Evolutionary conservation across 92 coral and sea anemone genomes (phyloP).

Genomic region (Umimayanthus kanabou): DNA sequence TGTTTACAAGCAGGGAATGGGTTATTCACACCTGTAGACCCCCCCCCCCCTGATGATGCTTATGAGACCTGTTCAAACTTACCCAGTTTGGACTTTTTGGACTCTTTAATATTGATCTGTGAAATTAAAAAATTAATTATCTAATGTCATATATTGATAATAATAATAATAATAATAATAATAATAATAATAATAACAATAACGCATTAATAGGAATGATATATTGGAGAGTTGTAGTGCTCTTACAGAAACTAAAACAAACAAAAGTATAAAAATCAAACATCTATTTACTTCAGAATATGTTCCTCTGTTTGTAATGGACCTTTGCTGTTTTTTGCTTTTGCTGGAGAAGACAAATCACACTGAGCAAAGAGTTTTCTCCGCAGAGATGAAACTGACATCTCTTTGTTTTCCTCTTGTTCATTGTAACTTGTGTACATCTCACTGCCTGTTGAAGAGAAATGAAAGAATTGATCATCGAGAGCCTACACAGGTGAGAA

Average conservation of each 20-base stretch:
- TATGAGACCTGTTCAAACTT: conserved; percentile 31
- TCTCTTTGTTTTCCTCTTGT: conserved; percentile 63
- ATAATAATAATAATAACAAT: background rate
- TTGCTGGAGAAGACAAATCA: conserved; percentile 35
- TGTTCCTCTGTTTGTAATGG: conserved; percentile 40
- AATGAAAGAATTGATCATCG: background rate
- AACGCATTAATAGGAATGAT: background rate
- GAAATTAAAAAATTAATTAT: background rate
- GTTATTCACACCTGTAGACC: no score
- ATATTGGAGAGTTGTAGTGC: background rate
- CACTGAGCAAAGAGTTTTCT: conserved; percentile 85
- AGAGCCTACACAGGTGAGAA: background rate
- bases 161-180: no score
- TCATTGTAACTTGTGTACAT: conserved; percentile 36
- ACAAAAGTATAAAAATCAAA: background rate
- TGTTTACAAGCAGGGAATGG: no score
- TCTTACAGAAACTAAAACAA: no score
- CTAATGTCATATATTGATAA: background rate
- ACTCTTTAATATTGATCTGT: conserved; percentile 86
- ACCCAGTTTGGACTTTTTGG: conserved; percentile 85
- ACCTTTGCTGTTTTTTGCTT: background rate
- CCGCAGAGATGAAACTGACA: conserved; percentile 82
- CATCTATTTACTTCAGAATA: conserved; percentile 13
- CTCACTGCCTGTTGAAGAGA: background rate
- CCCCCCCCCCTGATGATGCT: background rate